Base-by-base conservation (phyloP, 2,113 vertebrate species). In the Plecotus auritus region DNA sequence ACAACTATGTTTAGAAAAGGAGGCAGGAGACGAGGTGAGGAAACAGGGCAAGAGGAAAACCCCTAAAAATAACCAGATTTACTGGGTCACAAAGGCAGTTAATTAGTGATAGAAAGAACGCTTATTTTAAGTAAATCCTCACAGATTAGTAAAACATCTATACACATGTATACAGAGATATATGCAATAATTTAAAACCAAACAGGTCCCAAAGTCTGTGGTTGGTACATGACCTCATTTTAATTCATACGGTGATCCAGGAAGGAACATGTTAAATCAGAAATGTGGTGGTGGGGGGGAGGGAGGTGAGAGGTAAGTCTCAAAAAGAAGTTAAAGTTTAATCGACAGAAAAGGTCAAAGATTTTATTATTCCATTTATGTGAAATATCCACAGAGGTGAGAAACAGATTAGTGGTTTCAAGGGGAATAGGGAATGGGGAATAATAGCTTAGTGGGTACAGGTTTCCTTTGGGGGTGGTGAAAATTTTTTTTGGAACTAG, bases 1-100 rank as follows among this genome's bases (percentile, higher is more conserved):
- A 73, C 94, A 96, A 93, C 64, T 72, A 1, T 95, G 94, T 97
- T 98, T 97, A 92, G 88, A 97, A 98, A 97, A 97, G 93, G 94
- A 91, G 37, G 37, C 66, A 49, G 37, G 40, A 90, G 97, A 59
- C 1, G 59, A 72, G 56, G 40, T 56, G n/a, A 92, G 14, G 42
- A 91, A 42, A 96, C 96, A 88, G 23, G 70, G 95, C 73, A 32
- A 69, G 45, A 95, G 2, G 82, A 97, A 95, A 97, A 70, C 76
- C 40, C 61, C 10, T 84, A 88, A 88, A 88, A 93, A 90, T 13
- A 56, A 20, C 30, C 42, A 82, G 16, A 90, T 82, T 42, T 91
- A 54, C 73, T 59, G 13, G 80, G n/a, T 87, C 95, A 92, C 32
- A 59, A 89, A 96, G 95, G 85, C 35, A 90, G 22, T 69, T 93